Evolutionary conservation across 2,113 vertebrate species (phyloP), one percentile per base, ranked within the genome.

Genomic region (Empidonax alnorum): DNA sequence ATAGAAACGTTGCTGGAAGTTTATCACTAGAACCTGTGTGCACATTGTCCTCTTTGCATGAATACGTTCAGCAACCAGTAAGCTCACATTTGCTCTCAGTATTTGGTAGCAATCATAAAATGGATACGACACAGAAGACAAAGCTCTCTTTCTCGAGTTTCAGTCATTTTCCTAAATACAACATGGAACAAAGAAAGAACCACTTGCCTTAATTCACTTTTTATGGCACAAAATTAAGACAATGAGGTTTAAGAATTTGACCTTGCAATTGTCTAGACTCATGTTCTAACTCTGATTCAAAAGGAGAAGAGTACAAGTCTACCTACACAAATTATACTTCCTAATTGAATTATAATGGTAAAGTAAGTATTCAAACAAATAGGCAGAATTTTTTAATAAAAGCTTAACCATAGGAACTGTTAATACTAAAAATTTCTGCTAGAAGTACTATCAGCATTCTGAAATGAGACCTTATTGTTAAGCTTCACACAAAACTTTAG

Each of bases 281-380:
- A 62, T 22, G 5, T 87, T 85, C 75, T 77, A 89, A 77, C 50
- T 82, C 46, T 53, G 25, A 80, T 73, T 72, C 84, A 58, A 92
- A 92, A 87, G 14, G 21, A 92, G 30, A 89, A 89, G 69, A 92
- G 89, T n/a, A 44, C 63, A 86, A 95, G 41, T 42, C 62, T 79
- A 95, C 89, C 88, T 82, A 95, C 56, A 94, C 47, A 95, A 84
- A 92, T 79, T 58, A 59, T 39, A 94, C 74, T 93, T 97, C 71
- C 63, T 55, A 49, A 96, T 85, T 97, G 65, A 78, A 47, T 97
- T 96, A 84, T 69, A 89, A 62, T 65, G 55, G 69, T 78, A 67
- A 79, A 91, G 58, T 90, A 90, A 91, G 47, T 37, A 90, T 78
- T 90, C 74, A 76, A 85, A 52, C 37, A 92, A 82, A 90, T 71